Evolutionary conservation across 2,797 vertebrate species (phyloP).

Genomic region (Hafferia zeledoni): DNA sequence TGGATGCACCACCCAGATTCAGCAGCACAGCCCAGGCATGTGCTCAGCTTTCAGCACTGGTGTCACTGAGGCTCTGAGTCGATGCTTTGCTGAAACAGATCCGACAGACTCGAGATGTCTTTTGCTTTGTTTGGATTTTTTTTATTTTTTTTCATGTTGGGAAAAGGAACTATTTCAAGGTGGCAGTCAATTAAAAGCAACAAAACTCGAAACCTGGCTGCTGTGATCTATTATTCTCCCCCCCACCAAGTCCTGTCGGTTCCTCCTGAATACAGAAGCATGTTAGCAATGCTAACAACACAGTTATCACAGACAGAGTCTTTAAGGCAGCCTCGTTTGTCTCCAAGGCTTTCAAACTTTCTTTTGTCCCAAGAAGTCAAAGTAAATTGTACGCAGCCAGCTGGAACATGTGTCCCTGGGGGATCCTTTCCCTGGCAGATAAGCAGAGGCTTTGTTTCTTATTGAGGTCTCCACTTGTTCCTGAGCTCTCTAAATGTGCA

Average conservation of each 20-base stretch:
- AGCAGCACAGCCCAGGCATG: not conserved
- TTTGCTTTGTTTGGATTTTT: not conserved
- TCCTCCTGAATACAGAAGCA: not conserved
- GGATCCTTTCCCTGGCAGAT: not conserved
- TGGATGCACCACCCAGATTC: accelerated
- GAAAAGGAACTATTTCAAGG: not conserved
- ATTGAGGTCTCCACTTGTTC: not conserved
- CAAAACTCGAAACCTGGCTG: not conserved
- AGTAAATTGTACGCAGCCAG: not conserved
- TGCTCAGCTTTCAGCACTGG: not conserved
- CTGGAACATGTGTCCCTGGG: not conserved
- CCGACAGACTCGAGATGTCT: not conserved
- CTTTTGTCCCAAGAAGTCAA: constrained; percentile 41
- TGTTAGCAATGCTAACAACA: not conserved
- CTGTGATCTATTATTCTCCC: not conserved
- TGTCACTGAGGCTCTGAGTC: not conserved
- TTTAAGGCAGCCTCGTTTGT: not conserved
- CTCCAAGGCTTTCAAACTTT: constrained; percentile 46
- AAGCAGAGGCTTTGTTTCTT: not conserved
- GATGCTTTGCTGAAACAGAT: not conserved
- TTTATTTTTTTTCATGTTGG: not conserved
- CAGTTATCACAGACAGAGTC: not conserved
- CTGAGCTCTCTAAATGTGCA: not conserved
- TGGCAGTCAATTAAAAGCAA: constrained; percentile 36
- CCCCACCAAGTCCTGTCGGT: not conserved